Percentiles rank a stretch among this genome's conserved stretches.
These are phyloP conservation scores for Saccostrea cuccullata DNA, from an alignment of 1,140 invertebrate species.

Conservation along the genomic window DNA sequence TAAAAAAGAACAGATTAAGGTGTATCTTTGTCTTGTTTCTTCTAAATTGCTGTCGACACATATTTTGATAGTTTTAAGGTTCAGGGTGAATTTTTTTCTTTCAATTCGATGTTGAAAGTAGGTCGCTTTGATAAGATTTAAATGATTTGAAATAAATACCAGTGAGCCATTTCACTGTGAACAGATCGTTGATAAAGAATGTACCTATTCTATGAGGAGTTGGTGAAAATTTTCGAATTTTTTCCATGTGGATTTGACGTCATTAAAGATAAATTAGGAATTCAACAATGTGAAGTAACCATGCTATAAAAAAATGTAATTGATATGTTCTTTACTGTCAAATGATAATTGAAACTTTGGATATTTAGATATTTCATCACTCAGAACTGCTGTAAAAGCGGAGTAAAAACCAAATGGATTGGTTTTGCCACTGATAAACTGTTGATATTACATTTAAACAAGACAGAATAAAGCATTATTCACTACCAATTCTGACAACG, in stretches of 20 bases:
- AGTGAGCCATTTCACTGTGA: not conserved
- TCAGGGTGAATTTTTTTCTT: not conserved
- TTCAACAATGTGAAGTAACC: not conserved
- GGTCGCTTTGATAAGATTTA: not conserved
- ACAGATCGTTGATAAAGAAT: slow-evolving; percentile 2
- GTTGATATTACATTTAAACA: not conserved
- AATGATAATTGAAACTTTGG: not conserved
- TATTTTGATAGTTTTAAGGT: not conserved
- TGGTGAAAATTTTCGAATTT: not conserved
- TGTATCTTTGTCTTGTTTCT: not conserved
- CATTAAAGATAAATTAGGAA: not conserved
- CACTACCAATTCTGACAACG: not conserved
- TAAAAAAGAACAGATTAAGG: not conserved
- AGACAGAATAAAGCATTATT: not conserved
- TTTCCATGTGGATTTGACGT: not conserved
- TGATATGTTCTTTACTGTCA: not conserved
- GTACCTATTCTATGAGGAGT: not conserved
- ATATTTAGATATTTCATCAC: not conserved
- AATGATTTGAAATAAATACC: slow-evolving; percentile 28
- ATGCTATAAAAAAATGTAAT: slow-evolving; percentile 9
- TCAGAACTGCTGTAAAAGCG: not conserved
- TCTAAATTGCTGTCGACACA: slow-evolving; percentile 32
- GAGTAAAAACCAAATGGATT: not conserved
- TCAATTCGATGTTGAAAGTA: not conserved
- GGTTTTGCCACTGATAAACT: not conserved